phyloP scores from a whole-genome alignment of 1,140 invertebrate genomes.

The Lamellibrachia luymesi region DNA sequence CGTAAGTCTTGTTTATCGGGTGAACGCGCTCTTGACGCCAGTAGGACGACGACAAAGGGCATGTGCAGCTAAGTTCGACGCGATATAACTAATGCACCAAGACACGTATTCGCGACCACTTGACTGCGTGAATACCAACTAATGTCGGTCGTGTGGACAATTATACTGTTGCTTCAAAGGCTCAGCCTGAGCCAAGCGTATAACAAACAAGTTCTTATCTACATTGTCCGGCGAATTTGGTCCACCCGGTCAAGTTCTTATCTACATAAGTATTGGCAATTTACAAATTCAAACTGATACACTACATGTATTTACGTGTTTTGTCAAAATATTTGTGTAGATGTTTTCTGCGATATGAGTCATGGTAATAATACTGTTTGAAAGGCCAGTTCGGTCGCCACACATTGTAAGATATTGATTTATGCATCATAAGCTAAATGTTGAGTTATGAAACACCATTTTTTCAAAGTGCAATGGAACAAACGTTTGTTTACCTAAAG shows the following conservation, averaged over 20 bases:
- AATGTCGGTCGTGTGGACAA: background rate
- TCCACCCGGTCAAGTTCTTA: background rate
- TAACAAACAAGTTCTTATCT: background rate
- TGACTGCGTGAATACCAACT: background rate
- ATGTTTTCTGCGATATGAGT: background rate
- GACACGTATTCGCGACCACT: background rate
- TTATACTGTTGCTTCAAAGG: background rate
- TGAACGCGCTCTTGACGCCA: background rate
- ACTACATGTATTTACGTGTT: background rate
- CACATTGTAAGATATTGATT: too few species aligned
- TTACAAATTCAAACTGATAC: background rate
- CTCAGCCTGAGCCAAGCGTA: background rate
- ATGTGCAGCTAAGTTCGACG: background rate
- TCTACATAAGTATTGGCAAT: background rate
- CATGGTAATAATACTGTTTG: background rate
- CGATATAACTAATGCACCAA: background rate
- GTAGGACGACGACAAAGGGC: background rate
- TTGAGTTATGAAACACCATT: too few species aligned
- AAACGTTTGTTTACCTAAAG: too few species aligned
- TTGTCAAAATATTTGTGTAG: background rate
- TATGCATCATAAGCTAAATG: too few species aligned
- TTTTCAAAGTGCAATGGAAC: too few species aligned
- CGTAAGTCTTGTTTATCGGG: background rate
- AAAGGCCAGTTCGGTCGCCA: background rate
- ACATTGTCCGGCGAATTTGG: background rate